Evolutionary conservation across 2,113 vertebrate species (phyloP).

Genomic region (Pollimyrus isidori): DNA sequence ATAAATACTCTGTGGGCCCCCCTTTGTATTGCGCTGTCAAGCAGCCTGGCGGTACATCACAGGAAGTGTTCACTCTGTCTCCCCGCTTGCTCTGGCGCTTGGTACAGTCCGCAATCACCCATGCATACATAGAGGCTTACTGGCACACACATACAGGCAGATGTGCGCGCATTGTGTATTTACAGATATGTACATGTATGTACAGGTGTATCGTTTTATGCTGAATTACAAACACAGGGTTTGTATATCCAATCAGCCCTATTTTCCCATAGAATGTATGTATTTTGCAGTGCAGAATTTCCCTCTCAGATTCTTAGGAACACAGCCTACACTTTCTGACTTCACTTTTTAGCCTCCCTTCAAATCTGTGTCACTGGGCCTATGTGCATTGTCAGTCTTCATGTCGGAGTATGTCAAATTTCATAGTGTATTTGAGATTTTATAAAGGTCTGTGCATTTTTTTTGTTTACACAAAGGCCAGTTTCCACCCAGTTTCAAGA

Average conservation of each 20-base stretch:
- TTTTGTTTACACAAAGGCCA: background rate
- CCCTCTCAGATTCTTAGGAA: slow-evolving; percentile 9
- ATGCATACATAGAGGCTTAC: slow-evolving; percentile 14
- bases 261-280: slow-evolving; percentile 61
- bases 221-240: slow-evolving; percentile 60
- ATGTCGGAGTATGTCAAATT: background rate
- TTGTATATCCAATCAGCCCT: slow-evolving; percentile 67
- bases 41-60: slow-evolving; percentile 21
- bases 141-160: background rate
- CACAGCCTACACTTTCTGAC: background rate
- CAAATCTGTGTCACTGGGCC: background rate
- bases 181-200: slow-evolving; percentile 58
- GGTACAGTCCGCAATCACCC: slow-evolving; percentile 1
- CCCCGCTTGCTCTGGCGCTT: background rate
- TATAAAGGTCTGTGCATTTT: background rate
- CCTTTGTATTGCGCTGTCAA: slow-evolving; percentile 13
- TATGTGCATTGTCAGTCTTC: background rate
- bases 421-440: background rate
- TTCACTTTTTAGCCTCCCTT: background rate
- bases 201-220: slow-evolving; percentile 55
- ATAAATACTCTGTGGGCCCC: slow-evolving; percentile 22
- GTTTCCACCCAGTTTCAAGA: background rate
- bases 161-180: slow-evolving; percentile 21
- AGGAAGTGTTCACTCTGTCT: background rate
- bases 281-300: slow-evolving; percentile 43